These are phyloP conservation scores for Drosophila nasuta DNA, from an alignment of 1,140 invertebrate species.

Conservation along the genomic window DNA sequence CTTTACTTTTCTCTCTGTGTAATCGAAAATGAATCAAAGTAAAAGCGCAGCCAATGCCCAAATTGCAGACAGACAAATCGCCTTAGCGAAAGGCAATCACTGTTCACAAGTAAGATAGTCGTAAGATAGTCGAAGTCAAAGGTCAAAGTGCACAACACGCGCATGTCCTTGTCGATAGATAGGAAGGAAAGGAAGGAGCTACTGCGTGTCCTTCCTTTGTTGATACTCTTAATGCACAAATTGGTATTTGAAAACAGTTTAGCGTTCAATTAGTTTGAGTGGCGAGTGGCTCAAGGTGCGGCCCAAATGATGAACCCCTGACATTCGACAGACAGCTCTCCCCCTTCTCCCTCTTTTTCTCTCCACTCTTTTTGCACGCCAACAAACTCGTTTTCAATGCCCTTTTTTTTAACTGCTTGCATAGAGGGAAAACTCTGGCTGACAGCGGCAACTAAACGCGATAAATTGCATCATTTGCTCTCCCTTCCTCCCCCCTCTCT, in stretches of 20 bases:
- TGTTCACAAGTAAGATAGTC: not conserved
- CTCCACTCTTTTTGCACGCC: not conserved
- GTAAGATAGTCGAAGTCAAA: conserved; percentile 31
- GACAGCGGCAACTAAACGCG: conserved; percentile 30
- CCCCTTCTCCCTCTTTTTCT: not conserved
- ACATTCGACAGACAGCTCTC: not conserved
- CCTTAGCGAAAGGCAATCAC: not conserved
- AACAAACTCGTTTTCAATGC: conserved; percentile 27
- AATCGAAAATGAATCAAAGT: conserved; percentile 43
- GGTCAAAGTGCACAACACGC: conserved; percentile 72
- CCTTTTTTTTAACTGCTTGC: conserved; percentile 6
- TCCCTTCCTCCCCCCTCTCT: not conserved
- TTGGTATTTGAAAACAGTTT: conserved; percentile 71
- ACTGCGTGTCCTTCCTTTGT: conserved; percentile 33
- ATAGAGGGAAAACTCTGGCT: conserved; percentile 11
- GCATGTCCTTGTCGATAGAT: conserved; percentile 24
- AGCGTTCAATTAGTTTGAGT: conserved; percentile 78
- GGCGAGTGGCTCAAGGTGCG: conserved; percentile 51
- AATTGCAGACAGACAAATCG: conserved; percentile 41
- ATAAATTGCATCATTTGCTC: conserved; percentile 42
- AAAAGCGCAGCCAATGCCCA: conserved; percentile 51
- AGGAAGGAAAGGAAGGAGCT: not conserved
- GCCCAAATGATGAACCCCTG: conserved; percentile 17
- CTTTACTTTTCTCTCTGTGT: conserved; percentile 27
- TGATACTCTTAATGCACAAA: conserved; percentile 75